phyloP scores from a whole-genome alignment of 2,888 invertebrate species.

The Trissonchulus sp. region DNA sequence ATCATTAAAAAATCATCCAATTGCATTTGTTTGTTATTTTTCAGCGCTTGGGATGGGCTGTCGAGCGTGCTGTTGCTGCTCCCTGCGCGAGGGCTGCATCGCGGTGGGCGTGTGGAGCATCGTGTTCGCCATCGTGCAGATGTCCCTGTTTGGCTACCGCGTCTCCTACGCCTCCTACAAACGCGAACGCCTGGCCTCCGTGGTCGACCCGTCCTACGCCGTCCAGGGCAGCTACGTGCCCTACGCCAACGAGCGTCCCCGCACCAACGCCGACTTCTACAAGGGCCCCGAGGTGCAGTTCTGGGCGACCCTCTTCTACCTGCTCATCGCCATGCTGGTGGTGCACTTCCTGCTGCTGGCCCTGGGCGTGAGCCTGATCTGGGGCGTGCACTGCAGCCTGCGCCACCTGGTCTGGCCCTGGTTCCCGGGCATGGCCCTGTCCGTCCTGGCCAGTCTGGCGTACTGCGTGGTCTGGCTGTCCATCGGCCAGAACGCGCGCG shows the following conservation, averaged over 20 bases:
- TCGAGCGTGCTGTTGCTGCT: slow-evolving; percentile 25
- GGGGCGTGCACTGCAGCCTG: slow-evolving; percentile 21
- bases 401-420: slow-evolving; percentile 21
- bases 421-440: slow-evolving; percentile 1
- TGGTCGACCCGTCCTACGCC: slow-evolving; percentile 14
- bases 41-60: no score
- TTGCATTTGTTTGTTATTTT: no score
- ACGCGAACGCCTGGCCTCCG: slow-evolving; percentile 25
- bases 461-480: slow-evolving; percentile 23
- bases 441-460: not conserved
- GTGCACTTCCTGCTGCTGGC: slow-evolving; percentile 13
- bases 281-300: slow-evolving; percentile 21
- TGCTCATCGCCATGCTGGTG: slow-evolving; percentile 10
- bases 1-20: no score
- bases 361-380: slow-evolving; percentile 4
- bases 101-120: slow-evolving; percentile 19
- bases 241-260: not conserved
- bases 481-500: slow-evolving; percentile 9
- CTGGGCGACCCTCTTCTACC: not conserved
- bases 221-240: not conserved
- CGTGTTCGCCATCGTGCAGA: slow-evolving; percentile 13
- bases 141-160: slow-evolving; percentile 22
- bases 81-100: slow-evolving; percentile 17
- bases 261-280: not conserved
- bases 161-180: not conserved